Evolutionary conservation across 1,140 invertebrate species (phyloP), one percentile per base, ranked within the genome.

Genomic region (Rhizoglyphus robini): DNA sequence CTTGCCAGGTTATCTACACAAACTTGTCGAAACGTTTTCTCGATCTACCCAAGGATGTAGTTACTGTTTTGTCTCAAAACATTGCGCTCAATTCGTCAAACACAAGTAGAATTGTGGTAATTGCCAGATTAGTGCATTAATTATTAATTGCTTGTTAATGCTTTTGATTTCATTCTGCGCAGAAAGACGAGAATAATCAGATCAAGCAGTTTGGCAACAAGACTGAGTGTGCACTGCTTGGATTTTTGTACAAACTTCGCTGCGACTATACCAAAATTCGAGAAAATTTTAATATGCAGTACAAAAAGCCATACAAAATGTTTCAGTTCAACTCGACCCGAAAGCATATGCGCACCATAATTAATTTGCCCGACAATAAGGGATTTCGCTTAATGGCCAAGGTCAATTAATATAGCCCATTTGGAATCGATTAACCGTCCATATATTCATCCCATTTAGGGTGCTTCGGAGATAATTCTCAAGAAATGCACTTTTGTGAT

Each of bases 401-500:
- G 81, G 96, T 96, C 75, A 95, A 95, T 75, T 96, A 93, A 63
- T 95, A 99, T 82, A 96, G 98, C 74, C 89, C 98, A 69, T 84
- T 98, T 77, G 81, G 96, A 8, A 41, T 41, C 36, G 36, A 41
- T 41, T 41, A 41, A 41, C 36, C 8, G 8, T 51, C 13, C 18
- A 41, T 41, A 41, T 41, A 51, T 51, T 25, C 15, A 13, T 51
- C 8, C 5, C 25, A 49, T 49, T 49, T 49, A 51, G 48, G 96
- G 96, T 75, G 96, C 96, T 75, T 97, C 94, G 63, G 96, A 99
- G 82, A 97, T 99, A 73, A 89, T 99, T 69, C 84, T 99, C 78
- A 92, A 93, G 81, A 97, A 96, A 90, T 99, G 95, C 81, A 83
- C 89, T 74, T 97, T 89, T 80, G 93, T 96, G 71, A 87, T 95